These are phyloP conservation scores for Eupithecia vulgata DNA, from an alignment of 2,888 invertebrate genomes.

Conservation along the genomic window DNA sequence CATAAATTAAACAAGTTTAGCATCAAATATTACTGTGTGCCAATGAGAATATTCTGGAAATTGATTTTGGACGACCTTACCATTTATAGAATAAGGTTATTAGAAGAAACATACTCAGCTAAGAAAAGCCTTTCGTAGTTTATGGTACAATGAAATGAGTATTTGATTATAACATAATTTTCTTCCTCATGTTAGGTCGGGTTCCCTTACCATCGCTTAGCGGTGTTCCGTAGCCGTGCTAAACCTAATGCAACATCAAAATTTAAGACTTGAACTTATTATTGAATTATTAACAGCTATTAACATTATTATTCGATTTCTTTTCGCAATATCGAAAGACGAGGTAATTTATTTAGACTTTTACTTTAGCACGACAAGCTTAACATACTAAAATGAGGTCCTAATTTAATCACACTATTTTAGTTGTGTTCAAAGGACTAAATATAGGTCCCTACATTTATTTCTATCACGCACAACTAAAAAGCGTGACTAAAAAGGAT, in stretches of 20 bases:
- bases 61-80: not conserved
- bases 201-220: not conserved
- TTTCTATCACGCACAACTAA: not conserved
- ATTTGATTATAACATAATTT: not conserved
- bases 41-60: not conserved
- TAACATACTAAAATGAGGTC: not conserved
- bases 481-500: not conserved
- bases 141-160: not conserved
- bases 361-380: not conserved
- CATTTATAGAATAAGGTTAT: not conserved
- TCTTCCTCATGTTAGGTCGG: not conserved
- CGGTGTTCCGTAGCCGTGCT: not conserved
- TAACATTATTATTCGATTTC: not conserved
- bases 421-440: not conserved
- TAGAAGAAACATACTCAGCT: not conserved
- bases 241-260: not conserved
- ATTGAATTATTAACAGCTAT: not conserved
- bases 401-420: not conserved
- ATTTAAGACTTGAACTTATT: not conserved
- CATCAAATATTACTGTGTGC: not conserved
- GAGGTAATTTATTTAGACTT: not conserved
- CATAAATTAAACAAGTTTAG: slow-evolving; percentile 3
- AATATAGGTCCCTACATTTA: not conserved
- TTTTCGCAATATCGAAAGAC: not conserved
- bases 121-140: not conserved